A percentile compares a stretch with the other conserved stretches of the same genome.
phyloP scores from a whole-genome alignment of 2,888 invertebrate genomes.

The Pyrrhia umbra region DNA sequence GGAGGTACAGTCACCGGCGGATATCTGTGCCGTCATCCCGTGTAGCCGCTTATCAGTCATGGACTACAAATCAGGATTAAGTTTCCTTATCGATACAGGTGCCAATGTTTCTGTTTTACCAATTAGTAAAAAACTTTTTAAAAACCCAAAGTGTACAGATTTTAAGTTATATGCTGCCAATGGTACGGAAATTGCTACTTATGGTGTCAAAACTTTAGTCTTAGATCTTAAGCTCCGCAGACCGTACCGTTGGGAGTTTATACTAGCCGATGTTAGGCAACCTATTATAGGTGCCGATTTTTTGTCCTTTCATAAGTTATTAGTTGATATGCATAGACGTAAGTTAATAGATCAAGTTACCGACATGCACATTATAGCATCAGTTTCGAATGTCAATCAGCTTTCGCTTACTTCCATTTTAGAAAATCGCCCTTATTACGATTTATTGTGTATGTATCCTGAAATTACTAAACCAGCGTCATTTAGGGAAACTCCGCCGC shows the following conservation, averaged over 20 bases:
- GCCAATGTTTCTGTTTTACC: slow-evolving; percentile 1
- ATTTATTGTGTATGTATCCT: slow-evolving; percentile 2
- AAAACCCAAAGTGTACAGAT: background rate
- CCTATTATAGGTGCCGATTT: background rate
- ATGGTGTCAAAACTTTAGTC: background rate
- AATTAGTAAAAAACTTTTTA: background rate
- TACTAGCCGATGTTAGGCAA: background rate
- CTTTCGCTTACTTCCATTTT: background rate
- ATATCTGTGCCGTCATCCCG: background rate
- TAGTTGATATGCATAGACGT: background rate
- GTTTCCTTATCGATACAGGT: background rate
- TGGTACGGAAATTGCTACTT: background rate
- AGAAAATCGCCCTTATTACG: background rate
- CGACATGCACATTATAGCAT: background rate
- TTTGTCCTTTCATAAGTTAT: background rate
- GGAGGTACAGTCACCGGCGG: background rate
- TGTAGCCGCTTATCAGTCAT: background rate
- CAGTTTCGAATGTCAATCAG: background rate
- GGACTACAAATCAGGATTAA: background rate
- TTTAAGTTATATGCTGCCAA: slow-evolving; percentile 3
- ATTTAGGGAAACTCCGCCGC: background rate
- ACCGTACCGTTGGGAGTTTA: background rate
- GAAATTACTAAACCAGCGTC: background rate
- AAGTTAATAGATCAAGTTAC: background rate
- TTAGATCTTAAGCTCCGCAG: background rate